Evolutionary conservation across 2,797 vertebrate species (phyloP), one percentile per base, ranked within the genome.

Genomic region (Australoheros facetus): DNA sequence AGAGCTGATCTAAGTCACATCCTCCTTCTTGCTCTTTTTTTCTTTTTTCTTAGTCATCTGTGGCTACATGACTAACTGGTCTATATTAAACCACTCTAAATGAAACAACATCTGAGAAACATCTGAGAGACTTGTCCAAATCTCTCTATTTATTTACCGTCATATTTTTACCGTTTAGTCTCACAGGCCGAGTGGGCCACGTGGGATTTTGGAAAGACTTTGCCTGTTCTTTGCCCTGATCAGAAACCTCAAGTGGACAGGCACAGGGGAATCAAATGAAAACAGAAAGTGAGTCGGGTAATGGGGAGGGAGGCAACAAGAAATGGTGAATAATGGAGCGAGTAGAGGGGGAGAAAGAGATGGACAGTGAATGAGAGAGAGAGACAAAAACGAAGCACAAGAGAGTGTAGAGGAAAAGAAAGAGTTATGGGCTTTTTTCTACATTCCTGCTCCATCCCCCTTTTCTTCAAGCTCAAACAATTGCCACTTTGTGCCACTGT

Each of bases 391-490:
- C 74, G 73, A 86, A 83, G 76, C 59, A 81, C 72, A 76, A 88
- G 85, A 73, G 77, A 81, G 76, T 78, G 60, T 19, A 23, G 78
- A 87, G 86, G 83, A 88, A 90, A 85, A 91, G 86, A 93, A 81
- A 91, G 89, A 91, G 88, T 88, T 92, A 95, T 93, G 92, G 88
- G 83, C 90, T 93, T 88, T 85, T 92, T 90, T 91, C 87, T 87
- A 88, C 92, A 93, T 95, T 95, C 94, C 93, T 93, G 90, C 83
- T 93, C 89, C 84, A 87, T 91, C 92, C 91, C 92, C 93, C 90
- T 93, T 95, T 95, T 94, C 95, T 92, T 89, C 62, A 82, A 88
- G 76, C 86, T 91, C 92, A 93, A 86, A 95, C 96, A 96, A 92
- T 95, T 80, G 58, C 81, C 78, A 95, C 96, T 96, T 95, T 96